phyloP scores from a whole-genome alignment of 2,113 vertebrate species.

The Craseonycteris thonglongyai region DNA sequence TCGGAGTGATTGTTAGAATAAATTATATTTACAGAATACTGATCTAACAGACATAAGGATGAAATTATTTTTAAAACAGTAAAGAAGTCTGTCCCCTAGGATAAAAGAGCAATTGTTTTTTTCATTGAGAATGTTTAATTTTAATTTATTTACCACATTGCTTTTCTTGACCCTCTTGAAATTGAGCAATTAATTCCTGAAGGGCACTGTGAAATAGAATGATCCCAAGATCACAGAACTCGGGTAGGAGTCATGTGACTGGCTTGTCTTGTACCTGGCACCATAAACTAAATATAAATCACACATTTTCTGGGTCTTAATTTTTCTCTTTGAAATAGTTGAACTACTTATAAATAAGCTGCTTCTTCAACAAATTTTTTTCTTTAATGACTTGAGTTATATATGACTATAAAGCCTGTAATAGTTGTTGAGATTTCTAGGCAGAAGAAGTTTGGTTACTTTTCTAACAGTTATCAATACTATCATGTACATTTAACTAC shows the following conservation, averaged over 20 bases:
- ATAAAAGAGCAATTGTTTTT: not conserved
- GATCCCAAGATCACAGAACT: not conserved
- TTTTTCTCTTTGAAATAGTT: conserved; percentile 25
- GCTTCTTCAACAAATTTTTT: not conserved
- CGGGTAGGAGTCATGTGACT: not conserved
- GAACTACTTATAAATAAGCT: not conserved
- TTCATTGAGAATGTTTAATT: not conserved
- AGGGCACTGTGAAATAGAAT: not conserved
- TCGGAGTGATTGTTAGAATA: not conserved
- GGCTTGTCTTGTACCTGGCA: not conserved
- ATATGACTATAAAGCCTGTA: not conserved
- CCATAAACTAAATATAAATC: not conserved
- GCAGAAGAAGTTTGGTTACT: not conserved
- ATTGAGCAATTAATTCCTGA: not conserved
- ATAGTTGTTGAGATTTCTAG: not conserved
- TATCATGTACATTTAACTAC: not conserved
- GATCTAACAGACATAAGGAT: not conserved
- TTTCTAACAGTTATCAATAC: not conserved
- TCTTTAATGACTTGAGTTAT: not conserved
- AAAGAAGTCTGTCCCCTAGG: not conserved
- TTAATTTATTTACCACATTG: not conserved
- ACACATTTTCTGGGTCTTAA: not conserved
- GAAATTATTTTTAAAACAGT: not conserved
- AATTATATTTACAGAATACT: not conserved
- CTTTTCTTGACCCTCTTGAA: not conserved